These are phyloP conservation scores for Cyphomyrmex costatus DNA, from an alignment of 1,140 invertebrate species.

Conservation along the genomic window DNA sequence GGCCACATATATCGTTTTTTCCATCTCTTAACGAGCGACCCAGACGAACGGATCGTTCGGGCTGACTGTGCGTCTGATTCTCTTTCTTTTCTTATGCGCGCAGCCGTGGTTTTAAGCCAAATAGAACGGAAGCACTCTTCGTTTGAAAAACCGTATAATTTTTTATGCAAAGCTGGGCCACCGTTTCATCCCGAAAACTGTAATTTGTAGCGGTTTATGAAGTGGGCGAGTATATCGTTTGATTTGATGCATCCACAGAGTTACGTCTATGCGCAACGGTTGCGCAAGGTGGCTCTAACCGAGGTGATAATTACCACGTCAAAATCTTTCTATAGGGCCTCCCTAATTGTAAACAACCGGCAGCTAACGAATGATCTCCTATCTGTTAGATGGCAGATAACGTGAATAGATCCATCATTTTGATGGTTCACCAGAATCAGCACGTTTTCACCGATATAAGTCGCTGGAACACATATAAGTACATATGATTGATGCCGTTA, in stretches of 20 bases:
- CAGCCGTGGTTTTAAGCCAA: constrained; percentile 24
- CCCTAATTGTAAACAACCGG: constrained; percentile 75
- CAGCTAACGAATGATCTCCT: constrained; percentile 69
- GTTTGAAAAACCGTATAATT: constrained; percentile 71
- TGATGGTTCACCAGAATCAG: constrained; percentile 29
- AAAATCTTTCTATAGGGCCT: constrained; percentile 70
- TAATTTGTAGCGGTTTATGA: constrained; percentile 73
- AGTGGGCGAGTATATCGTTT: constrained; percentile 59
- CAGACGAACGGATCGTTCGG: constrained; percentile 37
- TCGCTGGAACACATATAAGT: background rate
- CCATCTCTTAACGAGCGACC: constrained; percentile 57
- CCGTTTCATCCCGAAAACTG: constrained; percentile 75
- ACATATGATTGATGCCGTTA: constrained; percentile 11
- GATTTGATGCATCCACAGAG: constrained; percentile 67
- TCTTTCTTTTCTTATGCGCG: constrained; percentile 23
- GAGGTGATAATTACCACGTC: constrained; percentile 81
- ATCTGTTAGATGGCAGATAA: constrained; percentile 73
- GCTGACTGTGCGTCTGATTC: constrained; percentile 45
- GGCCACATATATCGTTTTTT: constrained; percentile 62
- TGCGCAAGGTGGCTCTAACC: constrained; percentile 49
- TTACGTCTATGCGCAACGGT: constrained; percentile 54
- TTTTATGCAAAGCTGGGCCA: constrained; percentile 75
- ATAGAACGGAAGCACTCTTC: constrained; percentile 53
- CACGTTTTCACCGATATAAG: background rate
- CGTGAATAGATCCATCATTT: constrained; percentile 50